Evolutionary conservation across 53 echinoderm and acorn worm genomes (phyloP).

Genomic region (Hippasteria phrygiana): DNA sequence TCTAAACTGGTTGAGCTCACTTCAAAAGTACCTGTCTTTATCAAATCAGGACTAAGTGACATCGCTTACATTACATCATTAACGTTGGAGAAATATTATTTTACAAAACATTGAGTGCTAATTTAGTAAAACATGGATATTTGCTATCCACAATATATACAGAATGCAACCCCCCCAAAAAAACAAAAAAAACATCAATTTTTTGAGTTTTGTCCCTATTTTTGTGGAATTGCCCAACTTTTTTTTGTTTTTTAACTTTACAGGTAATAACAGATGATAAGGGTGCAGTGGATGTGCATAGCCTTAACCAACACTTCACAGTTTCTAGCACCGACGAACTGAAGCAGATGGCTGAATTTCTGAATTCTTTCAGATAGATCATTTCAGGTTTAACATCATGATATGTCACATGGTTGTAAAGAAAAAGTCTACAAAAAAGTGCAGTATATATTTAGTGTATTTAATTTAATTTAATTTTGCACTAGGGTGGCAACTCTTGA

Average conservation of each 20-base stretch:
- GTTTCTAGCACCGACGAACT: constrained; percentile 73
- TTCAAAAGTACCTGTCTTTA: no score
- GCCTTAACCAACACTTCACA: constrained; percentile 80
- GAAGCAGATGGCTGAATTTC: constrained; percentile 63
- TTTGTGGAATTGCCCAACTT: background rate
- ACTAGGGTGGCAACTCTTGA: no score
- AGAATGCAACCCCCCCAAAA: background rate
- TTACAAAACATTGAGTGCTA: no score
- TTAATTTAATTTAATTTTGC: no score
- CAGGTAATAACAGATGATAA: constrained; percentile 85
- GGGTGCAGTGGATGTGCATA: constrained; percentile 86
- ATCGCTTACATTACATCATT: no score
- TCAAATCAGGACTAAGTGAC: no score
- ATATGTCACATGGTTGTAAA: background rate
- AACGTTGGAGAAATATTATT: no score
- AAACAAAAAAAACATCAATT: background rate
- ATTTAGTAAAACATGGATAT: no score
- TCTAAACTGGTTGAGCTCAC: no score
- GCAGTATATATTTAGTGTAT: no score
- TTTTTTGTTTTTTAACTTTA: background rate
- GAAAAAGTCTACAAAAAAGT: constrained; percentile 59
- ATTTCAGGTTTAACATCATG: background rate
- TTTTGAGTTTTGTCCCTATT: background rate
- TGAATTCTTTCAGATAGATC: constrained; percentile 56
- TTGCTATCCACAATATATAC: no score